Evolutionary conservation across 2,113 vertebrate species (phyloP).

Genomic region (Xiphorhynchus elegans): DNA sequence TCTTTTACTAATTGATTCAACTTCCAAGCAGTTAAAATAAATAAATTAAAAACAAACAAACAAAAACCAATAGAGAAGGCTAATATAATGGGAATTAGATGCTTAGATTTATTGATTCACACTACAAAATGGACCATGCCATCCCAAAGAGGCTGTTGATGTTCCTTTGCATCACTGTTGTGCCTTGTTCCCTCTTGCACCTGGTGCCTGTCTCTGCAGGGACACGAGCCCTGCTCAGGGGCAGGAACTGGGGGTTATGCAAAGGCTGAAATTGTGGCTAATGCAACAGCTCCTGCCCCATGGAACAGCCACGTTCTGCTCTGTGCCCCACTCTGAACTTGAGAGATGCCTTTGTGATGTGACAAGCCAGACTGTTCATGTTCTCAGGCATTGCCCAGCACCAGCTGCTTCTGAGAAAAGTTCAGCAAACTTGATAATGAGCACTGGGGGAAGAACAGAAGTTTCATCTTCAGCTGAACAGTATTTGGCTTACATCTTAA

Average conservation of each 20-base stretch:
- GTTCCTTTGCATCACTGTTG: not conserved
- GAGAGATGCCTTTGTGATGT: not conserved
- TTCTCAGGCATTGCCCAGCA: not conserved
- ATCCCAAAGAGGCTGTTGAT: not conserved
- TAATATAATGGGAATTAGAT: not conserved
- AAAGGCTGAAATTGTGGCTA: not conserved
- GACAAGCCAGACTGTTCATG: not conserved
- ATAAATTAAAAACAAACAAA: not conserved
- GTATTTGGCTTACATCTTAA: not conserved
- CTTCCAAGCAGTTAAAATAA: not conserved
- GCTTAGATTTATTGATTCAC: not conserved
- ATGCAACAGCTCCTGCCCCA: not conserved
- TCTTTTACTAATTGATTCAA: not conserved
- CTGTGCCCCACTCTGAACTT: not conserved
- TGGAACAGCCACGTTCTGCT: not conserved
- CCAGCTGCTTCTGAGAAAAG: conserved; percentile 15
- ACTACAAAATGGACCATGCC: not conserved
- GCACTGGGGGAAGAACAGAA: conserved; percentile 18
- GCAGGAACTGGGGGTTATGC: not conserved
- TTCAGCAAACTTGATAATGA: conserved; percentile 44
- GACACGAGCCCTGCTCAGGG: not conserved
- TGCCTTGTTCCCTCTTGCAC: too few species aligned
- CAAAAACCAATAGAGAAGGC: not conserved
- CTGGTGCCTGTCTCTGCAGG: fast-evolving
- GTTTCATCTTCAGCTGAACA: not conserved